These are phyloP conservation scores for Cheirogaleus medius DNA, from an alignment of 2,113 vertebrate species.

Conservation along the genomic window DNA sequence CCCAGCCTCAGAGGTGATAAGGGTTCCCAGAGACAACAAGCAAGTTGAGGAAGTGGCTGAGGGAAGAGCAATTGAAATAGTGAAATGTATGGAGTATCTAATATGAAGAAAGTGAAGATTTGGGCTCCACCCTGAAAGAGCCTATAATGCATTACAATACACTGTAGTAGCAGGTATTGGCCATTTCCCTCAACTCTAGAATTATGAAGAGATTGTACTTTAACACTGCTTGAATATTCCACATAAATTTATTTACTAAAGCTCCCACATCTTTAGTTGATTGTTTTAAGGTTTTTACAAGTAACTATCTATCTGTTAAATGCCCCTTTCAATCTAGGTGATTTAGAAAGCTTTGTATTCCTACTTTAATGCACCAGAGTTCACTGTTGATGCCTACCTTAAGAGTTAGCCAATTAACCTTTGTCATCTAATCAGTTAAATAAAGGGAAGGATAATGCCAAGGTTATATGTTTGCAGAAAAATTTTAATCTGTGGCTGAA, in stretches of 20 bases:
- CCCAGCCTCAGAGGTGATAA: neutral
- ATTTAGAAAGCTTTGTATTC: neutral
- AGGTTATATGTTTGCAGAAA: neutral
- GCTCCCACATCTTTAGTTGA: neutral
- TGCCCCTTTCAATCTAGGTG: neutral
- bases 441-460: neutral
- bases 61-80: neutral
- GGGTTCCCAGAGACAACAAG: neutral
- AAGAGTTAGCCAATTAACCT: neutral
- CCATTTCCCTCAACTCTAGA: neutral
- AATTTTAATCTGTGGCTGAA: constrained; percentile 2
- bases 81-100: accelerated
- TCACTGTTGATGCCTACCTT: neutral
- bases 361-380: neutral
- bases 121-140: neutral
- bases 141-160: neutral
- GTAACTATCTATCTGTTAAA: neutral
- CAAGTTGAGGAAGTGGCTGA: neutral
- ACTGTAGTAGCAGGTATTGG: accelerated
- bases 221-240: neutral
- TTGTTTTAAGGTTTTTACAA: neutral
- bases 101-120: too few relatives aligned
- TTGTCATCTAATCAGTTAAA: neutral
- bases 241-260: neutral
- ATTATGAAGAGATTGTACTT: neutral